Evolutionary conservation across 2,113 vertebrate genomes (phyloP).

Genomic region (Cyrtonyx montezumae): DNA sequence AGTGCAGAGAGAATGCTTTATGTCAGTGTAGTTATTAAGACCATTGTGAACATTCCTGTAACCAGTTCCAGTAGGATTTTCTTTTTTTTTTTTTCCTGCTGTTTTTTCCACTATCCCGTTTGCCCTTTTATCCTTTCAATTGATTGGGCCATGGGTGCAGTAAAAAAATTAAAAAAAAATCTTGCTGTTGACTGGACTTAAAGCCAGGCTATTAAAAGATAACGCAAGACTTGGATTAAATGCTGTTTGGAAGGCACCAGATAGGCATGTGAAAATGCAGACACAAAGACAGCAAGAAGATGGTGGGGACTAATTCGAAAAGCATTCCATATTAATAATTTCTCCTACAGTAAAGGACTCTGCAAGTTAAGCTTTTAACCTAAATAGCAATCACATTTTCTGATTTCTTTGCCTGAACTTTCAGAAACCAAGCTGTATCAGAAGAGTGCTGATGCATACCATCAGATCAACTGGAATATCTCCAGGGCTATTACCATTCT

Average conservation of each 20-base stretch:
- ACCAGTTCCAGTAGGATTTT: neutral
- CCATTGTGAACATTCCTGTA: neutral
- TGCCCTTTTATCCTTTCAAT: neutral
- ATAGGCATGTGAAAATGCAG: neutral
- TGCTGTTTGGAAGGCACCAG: neutral
- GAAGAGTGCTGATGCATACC: neutral
- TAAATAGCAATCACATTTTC: neutral
- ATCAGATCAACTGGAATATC: neutral
- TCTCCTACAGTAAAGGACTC: neutral
- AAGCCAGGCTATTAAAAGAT: neutral
- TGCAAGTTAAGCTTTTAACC: neutral
- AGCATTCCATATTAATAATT: neutral
- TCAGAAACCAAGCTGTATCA: neutral
- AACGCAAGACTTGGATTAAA: neutral
- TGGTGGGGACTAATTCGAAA: neutral
- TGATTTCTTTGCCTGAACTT: neutral
- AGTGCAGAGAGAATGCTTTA: slow-evolving; percentile 66
- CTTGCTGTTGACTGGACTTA: neutral
- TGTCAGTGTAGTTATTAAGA: slow-evolving; percentile 53
- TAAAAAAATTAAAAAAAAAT: neutral
- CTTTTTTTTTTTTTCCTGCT: neutral
- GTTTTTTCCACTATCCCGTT: neutral
- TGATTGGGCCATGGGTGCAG: neutral
- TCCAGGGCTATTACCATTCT: neutral
- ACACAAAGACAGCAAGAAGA: neutral